Evolutionary conservation across 37 sponge, comb jelly and placozoan genomes (phyloP), one percentile per base, ranked within the genome.

Genomic region (Mnemiopsis leidyi): DNA sequence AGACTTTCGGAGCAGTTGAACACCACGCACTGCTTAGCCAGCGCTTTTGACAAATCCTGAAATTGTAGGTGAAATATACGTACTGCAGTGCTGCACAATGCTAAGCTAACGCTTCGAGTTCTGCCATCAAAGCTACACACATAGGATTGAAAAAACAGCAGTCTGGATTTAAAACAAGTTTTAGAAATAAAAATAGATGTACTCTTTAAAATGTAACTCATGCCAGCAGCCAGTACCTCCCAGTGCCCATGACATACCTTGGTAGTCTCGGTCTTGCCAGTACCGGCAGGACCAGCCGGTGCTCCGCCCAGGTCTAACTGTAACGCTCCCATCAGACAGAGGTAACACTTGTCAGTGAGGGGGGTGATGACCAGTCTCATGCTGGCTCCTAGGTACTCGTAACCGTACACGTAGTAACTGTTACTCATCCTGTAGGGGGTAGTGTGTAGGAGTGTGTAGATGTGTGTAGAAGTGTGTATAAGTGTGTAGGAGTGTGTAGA

Each of bases 1-100:
- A 98, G 95, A 30, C 97, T 96, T 34, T 98, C 99, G 25, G 99
- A 98, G 82, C 99, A 98, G 95, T 98, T 98, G 96, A 98, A 98
- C 92, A 98, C 99, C 26, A 98, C 99, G 94, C 99, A 98, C 94
- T 98, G 99, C 35, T 97, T 98, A 32, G 99, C 99, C 33, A 98
- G 93, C 1, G 96, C 96, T 83, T 98, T 98, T 28, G 99, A 96
- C 16, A 98, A 92, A 82, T 98, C 99, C 77, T 68, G 90, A 21
- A 21, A n/a, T 48, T 48, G 13, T 48, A 18, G 61, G 9, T n/a
- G n/a, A n/a, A n/a, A n/a, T n/a, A n/a, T n/a, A n/a, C n/a, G n/a
- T n/a, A n/a, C n/a, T n/a, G n/a, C n/a, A n/a, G n/a, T n/a, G n/a
- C n/a, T n/a, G n/a, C n/a, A n/a, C n/a, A n/a, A n/a, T n/a, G n/a